Percentiles rank a stretch among this genome's conserved stretches.
Evolutionary conservation across 2,797 vertebrate species (phyloP).

Genomic region (Furcifer pardalis): DNA sequence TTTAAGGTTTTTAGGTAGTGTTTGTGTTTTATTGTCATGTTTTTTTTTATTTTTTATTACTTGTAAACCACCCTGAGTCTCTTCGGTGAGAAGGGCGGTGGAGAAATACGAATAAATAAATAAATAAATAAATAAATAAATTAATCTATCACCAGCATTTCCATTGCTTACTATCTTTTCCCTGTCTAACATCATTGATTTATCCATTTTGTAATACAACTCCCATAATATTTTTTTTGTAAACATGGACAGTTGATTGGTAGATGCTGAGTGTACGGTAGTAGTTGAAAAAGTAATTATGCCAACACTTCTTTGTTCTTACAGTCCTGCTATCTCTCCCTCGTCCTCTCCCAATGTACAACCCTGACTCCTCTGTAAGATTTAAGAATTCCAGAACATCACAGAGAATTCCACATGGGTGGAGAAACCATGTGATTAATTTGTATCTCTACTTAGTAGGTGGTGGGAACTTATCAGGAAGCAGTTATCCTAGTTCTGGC

Average conservation of each 20-base stretch:
- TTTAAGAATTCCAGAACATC: background rate
- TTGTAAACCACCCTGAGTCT: no score
- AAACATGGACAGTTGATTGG: no score
- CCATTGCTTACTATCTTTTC: background rate
- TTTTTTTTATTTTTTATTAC: no score
- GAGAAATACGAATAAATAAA: no score
- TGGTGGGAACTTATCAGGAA: constrained; percentile 48
- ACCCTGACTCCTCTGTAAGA: background rate
- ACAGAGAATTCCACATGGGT: background rate
- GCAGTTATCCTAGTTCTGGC: constrained; percentile 47
- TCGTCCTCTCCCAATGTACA: background rate
- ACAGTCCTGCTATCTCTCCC: background rate
- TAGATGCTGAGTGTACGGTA: background rate
- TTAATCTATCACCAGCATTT: background rate
- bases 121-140: no score
- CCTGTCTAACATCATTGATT: background rate
- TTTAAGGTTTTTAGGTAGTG: no score
- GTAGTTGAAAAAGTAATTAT: no score
- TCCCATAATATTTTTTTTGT: no score
- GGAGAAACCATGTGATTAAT: constrained; percentile 19
- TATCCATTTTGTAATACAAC: background rate
- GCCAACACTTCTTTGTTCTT: background rate
- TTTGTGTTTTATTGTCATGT: no score
- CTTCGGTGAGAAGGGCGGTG: no score
- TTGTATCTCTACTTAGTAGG: background rate